Evolutionary conservation across 2,113 vertebrate genomes (phyloP).

Genomic region (Ginglymostoma cirratum): DNA sequence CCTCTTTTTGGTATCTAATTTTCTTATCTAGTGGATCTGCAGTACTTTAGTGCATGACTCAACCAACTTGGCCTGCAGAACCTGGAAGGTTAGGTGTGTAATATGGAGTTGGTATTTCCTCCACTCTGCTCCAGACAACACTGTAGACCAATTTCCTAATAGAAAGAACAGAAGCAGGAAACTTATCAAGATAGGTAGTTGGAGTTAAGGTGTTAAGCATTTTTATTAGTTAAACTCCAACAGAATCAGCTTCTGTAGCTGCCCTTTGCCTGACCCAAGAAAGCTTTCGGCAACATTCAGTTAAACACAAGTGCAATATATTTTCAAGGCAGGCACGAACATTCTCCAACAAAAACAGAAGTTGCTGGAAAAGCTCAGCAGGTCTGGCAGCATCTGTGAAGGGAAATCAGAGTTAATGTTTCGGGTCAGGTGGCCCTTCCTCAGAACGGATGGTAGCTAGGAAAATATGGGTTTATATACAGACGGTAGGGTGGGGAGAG

Average conservation of each 20-base stretch:
- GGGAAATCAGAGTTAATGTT: too few relatives aligned
- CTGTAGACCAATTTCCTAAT: not conserved
- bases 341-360: not conserved
- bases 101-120: not conserved
- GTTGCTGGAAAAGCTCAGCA: too few relatives aligned
- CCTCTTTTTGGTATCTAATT: not conserved
- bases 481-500: too few relatives aligned
- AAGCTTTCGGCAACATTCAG: not conserved
- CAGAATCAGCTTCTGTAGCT: not conserved
- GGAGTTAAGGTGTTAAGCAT: not conserved
- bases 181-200: not conserved
- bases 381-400: too few relatives aligned
- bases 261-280: not conserved
- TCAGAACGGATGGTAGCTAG: too few relatives aligned
- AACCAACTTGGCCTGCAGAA: not conserved
- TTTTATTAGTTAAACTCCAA: not conserved
- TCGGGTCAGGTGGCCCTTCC: too few relatives aligned
- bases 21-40: not conserved
- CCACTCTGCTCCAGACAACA: not conserved
- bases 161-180: not conserved
- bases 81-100: not conserved
- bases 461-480: too few relatives aligned
- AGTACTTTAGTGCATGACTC: not conserved
- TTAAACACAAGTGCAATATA: not conserved
- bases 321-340: not conserved